Base-by-base conservation (phyloP, 2,797 vertebrate genomes). In the Arrhamphus sclerolepis region DNA sequence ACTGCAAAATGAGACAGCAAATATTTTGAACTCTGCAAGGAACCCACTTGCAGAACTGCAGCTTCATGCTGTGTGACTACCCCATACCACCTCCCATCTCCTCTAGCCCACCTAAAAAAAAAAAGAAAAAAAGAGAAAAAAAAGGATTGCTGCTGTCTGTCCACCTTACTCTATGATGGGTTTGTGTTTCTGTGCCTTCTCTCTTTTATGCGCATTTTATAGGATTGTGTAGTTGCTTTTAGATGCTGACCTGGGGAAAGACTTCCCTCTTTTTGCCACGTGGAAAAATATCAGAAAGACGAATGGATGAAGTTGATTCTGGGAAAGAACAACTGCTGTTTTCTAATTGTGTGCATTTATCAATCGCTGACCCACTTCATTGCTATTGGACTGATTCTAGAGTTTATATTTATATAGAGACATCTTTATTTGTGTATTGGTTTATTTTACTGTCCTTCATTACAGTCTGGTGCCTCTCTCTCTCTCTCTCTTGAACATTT, bases 101-200 rank as follows among this genome's bases (percentile, higher is more conserved):
- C 75, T 21, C 38, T 7, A 9, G 17, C 18, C 24, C 39, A 21
- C 46, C 28, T 31, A 11, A 16, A n/a, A 6, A 16, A 11, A 46
- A 56, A 31, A 29, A 43, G 13, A 16, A 20, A 9, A 39, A 2
- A 26, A 28, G 43, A 31, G 1, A 55, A 19, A 47, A 26, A 24
- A 28, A n/a, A 17, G 28, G 24, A 58, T 18, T 83, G 80, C 83
- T 81, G 83, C 80, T 87, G 87, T 81, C 65, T 50, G 75, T 89
- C 77, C 74, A 73, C 75, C 80, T 87, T 75, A 56, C 86, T 66
- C 46, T 62, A 55, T 18, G 13, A 79, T 86, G 89, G 89, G 89
- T 87, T 86, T 90, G 88, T 90, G 83, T 92, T 89, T 90, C 85
- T 86, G 92, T 93, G 92, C 92, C 92, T 93, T 93, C 87, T 89